These are phyloP conservation scores for Prionailurus viverrinus DNA, from an alignment of 2,113 vertebrate genomes.

Conservation along the genomic window DNA sequence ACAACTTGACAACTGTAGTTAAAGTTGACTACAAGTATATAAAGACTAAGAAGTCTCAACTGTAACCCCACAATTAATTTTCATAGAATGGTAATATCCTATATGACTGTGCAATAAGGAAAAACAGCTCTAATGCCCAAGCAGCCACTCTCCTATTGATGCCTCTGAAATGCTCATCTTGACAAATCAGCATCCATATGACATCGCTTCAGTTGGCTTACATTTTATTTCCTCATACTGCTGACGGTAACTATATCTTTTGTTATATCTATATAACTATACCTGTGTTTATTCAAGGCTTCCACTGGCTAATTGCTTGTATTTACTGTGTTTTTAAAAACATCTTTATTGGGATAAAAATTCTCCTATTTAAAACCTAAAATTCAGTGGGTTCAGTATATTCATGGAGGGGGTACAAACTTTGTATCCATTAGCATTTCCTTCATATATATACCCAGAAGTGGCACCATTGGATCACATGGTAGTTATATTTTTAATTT, in stretches of 20 bases:
- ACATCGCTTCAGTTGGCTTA: neutral
- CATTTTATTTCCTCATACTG: neutral
- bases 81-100: neutral
- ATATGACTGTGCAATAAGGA: neutral
- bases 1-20: neutral
- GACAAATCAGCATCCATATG: neutral
- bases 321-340: neutral
- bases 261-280: too few species aligned
- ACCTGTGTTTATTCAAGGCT: slow-evolving; percentile 10
- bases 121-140: neutral
- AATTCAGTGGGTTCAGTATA: neutral
- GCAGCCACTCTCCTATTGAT: neutral
- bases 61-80: neutral
- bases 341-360: neutral
- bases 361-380: neutral
- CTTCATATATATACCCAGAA: neutral
- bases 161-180: neutral
- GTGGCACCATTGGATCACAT: neutral
- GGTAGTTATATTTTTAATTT: neutral
- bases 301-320: neutral
- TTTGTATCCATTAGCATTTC: neutral
- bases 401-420: neutral
- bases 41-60: neutral
- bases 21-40: neutral
- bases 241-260: neutral